These are phyloP conservation scores for Lasioglossum calceatum DNA, from an alignment of 2,888 invertebrate species.

Conservation along the genomic window DNA sequence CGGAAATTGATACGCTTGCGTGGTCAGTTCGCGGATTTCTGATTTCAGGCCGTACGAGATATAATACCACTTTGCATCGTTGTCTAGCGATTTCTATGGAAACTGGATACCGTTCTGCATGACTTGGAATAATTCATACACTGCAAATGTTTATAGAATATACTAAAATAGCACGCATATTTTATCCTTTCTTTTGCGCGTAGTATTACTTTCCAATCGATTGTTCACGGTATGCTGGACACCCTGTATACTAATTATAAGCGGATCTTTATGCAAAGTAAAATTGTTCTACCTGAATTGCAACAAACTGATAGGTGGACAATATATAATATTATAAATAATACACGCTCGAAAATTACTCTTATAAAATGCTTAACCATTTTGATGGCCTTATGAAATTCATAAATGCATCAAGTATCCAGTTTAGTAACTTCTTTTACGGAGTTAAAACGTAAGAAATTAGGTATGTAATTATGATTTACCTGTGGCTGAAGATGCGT, in stretches of 20 bases:
- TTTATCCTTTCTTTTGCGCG: no score
- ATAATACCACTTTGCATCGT: background rate
- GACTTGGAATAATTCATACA: background rate
- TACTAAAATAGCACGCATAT: no score
- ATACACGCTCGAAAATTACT: background rate
- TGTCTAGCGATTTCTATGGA: background rate
- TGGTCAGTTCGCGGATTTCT: constrained; percentile 19
- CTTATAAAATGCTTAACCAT: background rate
- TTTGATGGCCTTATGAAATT: background rate
- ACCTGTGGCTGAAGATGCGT: constrained; percentile 87
- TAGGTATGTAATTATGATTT: constrained; percentile 49
- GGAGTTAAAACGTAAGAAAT: background rate
- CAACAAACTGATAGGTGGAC: no score
- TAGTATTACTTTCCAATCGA: no score
- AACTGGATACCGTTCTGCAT: background rate
- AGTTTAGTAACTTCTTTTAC: background rate
- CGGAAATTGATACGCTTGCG: constrained; percentile 46
- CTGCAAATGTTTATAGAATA: background rate
- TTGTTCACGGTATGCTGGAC: no score
- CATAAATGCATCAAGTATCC: background rate
- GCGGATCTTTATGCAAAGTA: no score
- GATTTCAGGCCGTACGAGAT: background rate
- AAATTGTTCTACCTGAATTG: no score
- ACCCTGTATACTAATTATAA: no score
- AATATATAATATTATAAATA: background rate